Evolutionary conservation across 2,113 vertebrate genomes (phyloP).

Genomic region (Fulica atra): DNA sequence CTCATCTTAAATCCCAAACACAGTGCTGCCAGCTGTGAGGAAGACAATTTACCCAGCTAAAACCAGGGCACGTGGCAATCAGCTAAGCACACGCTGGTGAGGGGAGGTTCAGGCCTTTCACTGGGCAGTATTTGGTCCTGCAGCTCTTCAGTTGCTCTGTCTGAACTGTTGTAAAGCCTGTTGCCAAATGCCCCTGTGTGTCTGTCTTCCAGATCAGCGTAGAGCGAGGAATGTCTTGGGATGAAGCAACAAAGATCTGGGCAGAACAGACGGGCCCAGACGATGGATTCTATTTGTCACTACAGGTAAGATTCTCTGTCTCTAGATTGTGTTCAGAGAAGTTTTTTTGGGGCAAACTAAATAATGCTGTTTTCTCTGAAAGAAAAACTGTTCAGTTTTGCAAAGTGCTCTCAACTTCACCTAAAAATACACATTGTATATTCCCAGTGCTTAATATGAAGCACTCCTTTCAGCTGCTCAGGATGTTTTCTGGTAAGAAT

Average conservation of each 20-base stretch:
- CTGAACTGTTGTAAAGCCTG: not conserved
- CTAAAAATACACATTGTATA: not conserved
- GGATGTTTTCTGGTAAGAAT: not conserved
- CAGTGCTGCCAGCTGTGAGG: no score
- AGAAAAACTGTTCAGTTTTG: not conserved
- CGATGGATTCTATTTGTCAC: constrained; percentile 94
- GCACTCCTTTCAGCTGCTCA: not conserved
- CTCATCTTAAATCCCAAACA: no score
- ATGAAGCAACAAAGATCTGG: constrained; percentile 95
- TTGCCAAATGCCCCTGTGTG: not conserved
- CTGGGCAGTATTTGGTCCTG: not conserved
- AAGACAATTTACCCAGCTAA: no score
- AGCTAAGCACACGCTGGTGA: not conserved
- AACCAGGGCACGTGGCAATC: not conserved
- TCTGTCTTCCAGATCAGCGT: constrained; percentile 86
- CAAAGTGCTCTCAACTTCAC: not conserved
- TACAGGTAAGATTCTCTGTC: constrained; percentile 75
- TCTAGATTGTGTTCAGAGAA: not conserved
- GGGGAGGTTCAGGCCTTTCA: not conserved
- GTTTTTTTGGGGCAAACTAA: not conserved
- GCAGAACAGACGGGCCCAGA: constrained; percentile 93
- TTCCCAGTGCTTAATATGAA: not conserved
- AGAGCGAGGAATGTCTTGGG: constrained; percentile 98
- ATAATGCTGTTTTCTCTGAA: not conserved
- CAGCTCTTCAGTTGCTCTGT: not conserved